Base-by-base conservation (phyloP, 2,113 vertebrate genomes). In the Hypanus sabinus region DNA sequence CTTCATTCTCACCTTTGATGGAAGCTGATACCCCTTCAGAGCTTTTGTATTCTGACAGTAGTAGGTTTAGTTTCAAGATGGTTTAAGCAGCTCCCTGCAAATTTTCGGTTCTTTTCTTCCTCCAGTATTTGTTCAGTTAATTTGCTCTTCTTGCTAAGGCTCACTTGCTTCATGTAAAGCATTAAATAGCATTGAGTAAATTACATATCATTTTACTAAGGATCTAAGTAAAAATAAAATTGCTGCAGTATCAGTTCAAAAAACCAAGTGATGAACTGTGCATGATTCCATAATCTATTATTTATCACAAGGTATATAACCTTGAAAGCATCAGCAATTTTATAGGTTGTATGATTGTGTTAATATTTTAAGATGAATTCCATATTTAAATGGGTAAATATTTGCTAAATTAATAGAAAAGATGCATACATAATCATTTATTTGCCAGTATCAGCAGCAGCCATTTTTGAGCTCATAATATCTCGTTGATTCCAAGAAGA, bases 351-450 rank as follows among this genome's bases (percentile, higher is more conserved):
- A 4, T 87, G 11, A 60, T 57, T 60, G 46, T 87, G 14, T 65
- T n/a, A 60, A 30, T 55, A 14, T 57, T 60, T 87, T 62, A 87
- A 87, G 60, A 55, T 87, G 55, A 24, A 9, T 60, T 87, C 30
- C 27, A 87, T 55, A 24, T 87, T 87, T 87, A 87, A 60, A n/a
- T 87, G 27, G 55, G 46, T 60, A 87, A 87, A 57, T 87, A 55
- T 14, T 46, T 87, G 83, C 55, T 30, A 60, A 87, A 57, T 87
- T 55, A n/a, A 87, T 27, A 87, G 57, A 30, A 24, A 60, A 30
- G 27, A 24, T 87, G 22, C 60, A 60, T 87, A 60, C 83, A 87
- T 87, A 87, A 85, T 85, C 81, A 85, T 85, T 85, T 4, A 24
- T 24, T 24, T 57, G 81, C 46, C 10, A 8, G 57, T 27, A 85